Conservation (phyloP, 37 sponge, comb jelly and placozoan genomes). For the Chondrosia reniformis region DNA sequence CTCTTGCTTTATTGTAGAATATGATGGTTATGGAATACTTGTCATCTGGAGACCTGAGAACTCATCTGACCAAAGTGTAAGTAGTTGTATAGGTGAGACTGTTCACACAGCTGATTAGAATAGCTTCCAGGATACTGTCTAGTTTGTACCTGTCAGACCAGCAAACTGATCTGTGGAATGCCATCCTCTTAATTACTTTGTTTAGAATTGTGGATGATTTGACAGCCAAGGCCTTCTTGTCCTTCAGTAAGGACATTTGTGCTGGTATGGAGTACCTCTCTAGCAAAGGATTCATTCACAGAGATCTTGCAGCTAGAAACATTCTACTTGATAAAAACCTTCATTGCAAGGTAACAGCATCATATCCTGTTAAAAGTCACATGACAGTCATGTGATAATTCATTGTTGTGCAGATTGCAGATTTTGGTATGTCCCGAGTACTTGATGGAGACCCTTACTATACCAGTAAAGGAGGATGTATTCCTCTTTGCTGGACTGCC, state of each 20-base stretch:
- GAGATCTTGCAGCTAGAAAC: constrained; percentile 26
- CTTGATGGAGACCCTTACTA: constrained; percentile 6
- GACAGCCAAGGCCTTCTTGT: background rate
- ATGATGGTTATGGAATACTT: constrained; percentile 17
- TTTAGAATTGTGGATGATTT: background rate
- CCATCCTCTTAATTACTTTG: too few species aligned
- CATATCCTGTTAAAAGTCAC: background rate
- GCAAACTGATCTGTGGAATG: too few species aligned
- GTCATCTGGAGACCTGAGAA: background rate
- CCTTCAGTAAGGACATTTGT: constrained; percentile 6
- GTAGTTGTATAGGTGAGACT: background rate
- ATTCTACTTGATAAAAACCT: constrained; percentile 5
- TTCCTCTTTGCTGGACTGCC: constrained; percentile 30
- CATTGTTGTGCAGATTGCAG: background rate
- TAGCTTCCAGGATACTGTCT: too few species aligned
- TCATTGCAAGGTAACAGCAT: constrained; percentile 14
- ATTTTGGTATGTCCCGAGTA: constrained; percentile 8
- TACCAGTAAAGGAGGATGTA: background rate
- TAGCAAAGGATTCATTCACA: background rate
- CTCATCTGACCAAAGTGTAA: background rate
- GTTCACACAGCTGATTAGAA: background rate
- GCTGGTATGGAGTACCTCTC: background rate
- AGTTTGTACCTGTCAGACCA: too few species aligned
- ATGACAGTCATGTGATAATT: background rate
- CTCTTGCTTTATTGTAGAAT: background rate